Percentiles rank a stretch among this genome's conserved stretches.
These are phyloP conservation scores for Amyelois transitella DNA, from an alignment of 1,140 invertebrate species.

Conservation along the genomic window DNA sequence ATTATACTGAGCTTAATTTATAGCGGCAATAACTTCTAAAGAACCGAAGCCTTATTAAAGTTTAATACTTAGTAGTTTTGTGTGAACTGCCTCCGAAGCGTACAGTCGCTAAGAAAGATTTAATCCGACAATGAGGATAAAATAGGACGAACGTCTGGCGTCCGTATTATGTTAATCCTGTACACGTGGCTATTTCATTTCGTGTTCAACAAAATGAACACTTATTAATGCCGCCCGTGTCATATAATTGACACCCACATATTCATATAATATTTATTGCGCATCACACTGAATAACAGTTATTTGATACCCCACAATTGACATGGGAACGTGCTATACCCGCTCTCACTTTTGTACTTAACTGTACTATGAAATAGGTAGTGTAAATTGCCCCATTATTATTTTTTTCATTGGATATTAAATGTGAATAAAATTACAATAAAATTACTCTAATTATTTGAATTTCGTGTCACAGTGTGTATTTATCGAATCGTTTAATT, in stretches of 20 bases:
- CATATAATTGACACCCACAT: conserved; percentile 54
- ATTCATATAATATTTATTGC: conserved; percentile 69
- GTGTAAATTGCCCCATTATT: background rate
- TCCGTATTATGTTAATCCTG: conserved; percentile 43
- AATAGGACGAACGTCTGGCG: conserved; percentile 29
- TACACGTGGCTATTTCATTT: conserved; percentile 63
- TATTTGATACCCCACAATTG: conserved; percentile 53
- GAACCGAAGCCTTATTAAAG: conserved; percentile 28
- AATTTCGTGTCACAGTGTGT: background rate
- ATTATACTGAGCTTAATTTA: conserved; percentile 33
- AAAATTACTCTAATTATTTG: background rate
- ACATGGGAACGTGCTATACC: conserved; percentile 31
- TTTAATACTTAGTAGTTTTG: conserved; percentile 28
- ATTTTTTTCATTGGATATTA: no score
- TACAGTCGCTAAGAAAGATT: conserved; percentile 8
- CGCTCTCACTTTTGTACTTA: background rate
- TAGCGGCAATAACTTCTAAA: conserved; percentile 34
- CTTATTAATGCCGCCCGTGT: conserved; percentile 53
- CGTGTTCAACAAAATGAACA: conserved; percentile 57
- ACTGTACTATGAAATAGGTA: background rate
- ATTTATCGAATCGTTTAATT: background rate
- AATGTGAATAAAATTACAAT: background rate
- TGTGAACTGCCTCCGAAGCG: conserved; percentile 11
- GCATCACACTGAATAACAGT: conserved; percentile 54
- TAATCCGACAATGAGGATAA: conserved; percentile 30